A percentile compares a stretch with the other conserved stretches of the same genome.
Evolutionary conservation across 2,113 vertebrate species (phyloP).

Genomic region (Rhegmatorhina hoffmannsi): DNA sequence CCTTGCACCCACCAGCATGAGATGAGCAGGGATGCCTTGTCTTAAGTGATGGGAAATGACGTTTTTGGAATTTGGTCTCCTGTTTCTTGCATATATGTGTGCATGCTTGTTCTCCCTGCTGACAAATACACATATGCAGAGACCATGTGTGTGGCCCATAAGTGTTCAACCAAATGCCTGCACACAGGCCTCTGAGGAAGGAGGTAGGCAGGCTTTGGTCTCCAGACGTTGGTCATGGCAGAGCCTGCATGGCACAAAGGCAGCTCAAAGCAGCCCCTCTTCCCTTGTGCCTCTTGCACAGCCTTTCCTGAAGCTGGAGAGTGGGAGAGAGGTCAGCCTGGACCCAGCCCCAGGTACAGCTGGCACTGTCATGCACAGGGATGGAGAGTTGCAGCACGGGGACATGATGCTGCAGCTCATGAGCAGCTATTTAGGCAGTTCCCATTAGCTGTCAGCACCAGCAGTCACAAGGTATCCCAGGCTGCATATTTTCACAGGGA

Average conservation of each 20-base stretch:
- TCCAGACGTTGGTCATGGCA: neutral
- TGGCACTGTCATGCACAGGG: neutral
- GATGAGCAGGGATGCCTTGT: accelerated
- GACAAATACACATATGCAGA: neutral
- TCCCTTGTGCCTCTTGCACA: neutral
- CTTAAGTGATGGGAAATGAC: neutral
- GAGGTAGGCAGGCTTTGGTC: neutral
- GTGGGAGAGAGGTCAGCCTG: neutral
- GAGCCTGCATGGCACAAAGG: neutral
- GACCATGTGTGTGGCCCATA: neutral
- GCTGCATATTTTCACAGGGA: neutral
- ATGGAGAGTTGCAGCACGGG: neutral
- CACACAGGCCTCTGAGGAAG: neutral
- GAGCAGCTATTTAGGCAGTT: neutral
- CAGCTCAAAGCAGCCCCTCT: neutral
- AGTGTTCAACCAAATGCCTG: neutral
- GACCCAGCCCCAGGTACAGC: neutral
- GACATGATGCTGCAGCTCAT: neutral
- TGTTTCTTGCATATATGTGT: neutral
- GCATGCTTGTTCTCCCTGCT: neutral
- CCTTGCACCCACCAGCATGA: neutral
- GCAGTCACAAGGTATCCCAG: neutral
- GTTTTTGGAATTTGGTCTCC: neutral
- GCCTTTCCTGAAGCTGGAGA: neutral
- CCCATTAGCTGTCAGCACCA: neutral